phyloP scores from a whole-genome alignment of 30 jellyfish, hydroid and myxozoan genomes.

The Sanderia malayensis region DNA sequence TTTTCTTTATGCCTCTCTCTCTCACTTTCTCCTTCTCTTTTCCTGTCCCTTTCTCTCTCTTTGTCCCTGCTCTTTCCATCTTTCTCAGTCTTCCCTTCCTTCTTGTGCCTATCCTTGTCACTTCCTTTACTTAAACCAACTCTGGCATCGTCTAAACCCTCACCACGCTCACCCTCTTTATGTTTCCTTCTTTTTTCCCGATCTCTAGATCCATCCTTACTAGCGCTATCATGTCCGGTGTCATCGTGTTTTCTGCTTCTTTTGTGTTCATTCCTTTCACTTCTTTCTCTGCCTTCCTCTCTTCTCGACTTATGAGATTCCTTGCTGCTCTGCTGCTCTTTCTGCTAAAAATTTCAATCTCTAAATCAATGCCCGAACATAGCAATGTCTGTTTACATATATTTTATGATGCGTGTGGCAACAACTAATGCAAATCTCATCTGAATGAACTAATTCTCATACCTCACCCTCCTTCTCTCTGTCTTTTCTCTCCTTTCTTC shows the following conservation, averaged over 20 bases:
- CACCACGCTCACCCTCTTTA: neutral
- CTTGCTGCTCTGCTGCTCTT: too few relatives aligned
- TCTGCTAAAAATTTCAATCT: too few relatives aligned
- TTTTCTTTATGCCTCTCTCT: slow-evolving; percentile 11
- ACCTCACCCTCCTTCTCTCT: slow-evolving; percentile 30
- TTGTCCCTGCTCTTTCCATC: neutral
- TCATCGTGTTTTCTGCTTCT: slow-evolving; percentile 21
- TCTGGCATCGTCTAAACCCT: slow-evolving; percentile 13
- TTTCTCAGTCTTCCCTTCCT: neutral
- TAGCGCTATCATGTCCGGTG: slow-evolving; percentile 31
- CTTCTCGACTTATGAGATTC: slow-evolving; percentile 7
- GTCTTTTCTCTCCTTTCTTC: slow-evolving; percentile 19
- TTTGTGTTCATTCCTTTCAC: slow-evolving; percentile 9
- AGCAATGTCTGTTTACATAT: too few relatives aligned
- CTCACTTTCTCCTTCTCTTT: slow-evolving; percentile 19
- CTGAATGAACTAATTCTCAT: too few relatives aligned
- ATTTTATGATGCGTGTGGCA: too few relatives aligned
- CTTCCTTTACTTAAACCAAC: slow-evolving; percentile 31
- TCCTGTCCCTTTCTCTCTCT: neutral
- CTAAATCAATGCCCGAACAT: too few relatives aligned
- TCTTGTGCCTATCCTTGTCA: slow-evolving; percentile 8
- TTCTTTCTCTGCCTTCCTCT: slow-evolving; percentile 19
- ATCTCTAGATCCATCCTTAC: slow-evolving; percentile 3
- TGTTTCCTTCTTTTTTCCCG: neutral
- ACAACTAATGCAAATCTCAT: too few relatives aligned